A percentile compares a stretch with the other conserved stretches of the same genome.
Conservation (phyloP, 2,888 invertebrate species). For the Agrenia bidenticulata region DNA sequence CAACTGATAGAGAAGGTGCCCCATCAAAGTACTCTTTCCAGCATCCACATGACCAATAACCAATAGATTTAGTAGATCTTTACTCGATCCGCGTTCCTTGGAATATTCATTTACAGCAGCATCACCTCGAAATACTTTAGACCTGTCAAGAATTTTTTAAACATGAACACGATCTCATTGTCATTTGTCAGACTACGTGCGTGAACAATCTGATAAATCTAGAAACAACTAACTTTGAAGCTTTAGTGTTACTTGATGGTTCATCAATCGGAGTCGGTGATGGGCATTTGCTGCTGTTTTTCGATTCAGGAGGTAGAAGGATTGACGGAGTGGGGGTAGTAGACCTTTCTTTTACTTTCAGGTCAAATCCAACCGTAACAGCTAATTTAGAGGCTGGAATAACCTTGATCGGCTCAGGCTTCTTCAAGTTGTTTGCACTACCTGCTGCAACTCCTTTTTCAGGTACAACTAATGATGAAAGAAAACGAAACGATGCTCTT, state of each 20-base stretch:
- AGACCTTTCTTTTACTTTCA: constrained; percentile 25
- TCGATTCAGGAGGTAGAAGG: constrained; percentile 21
- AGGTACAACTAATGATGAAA: too few species aligned
- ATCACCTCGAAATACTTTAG: constrained; percentile 49
- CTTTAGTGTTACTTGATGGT: constrained; percentile 11
- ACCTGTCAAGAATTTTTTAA: too few species aligned
- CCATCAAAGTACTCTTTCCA: constrained; percentile 96
- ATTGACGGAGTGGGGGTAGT: constrained; percentile 6
- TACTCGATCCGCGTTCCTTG: constrained; percentile 74
- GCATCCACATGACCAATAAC: constrained; percentile 96
- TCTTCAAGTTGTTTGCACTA: not conserved
- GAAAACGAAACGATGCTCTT: too few species aligned
- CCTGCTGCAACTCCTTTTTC: too few species aligned
- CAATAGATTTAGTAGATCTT: constrained; percentile 86
- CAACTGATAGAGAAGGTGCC: constrained; percentile 81
- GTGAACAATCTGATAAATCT: too few species aligned
- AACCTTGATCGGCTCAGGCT: constrained; percentile 23
- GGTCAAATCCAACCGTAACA: constrained; percentile 43
- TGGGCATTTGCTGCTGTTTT: constrained; percentile 31
- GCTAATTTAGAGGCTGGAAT: constrained; percentile 31
- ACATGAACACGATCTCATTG: too few species aligned
- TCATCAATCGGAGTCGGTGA: constrained; percentile 29
- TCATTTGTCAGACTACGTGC: too few species aligned
- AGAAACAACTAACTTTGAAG: constrained; percentile 11
- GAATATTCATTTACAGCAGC: constrained; percentile 67